phyloP scores from a whole-genome alignment of 2,888 invertebrate genomes.

The Eristalis tenax region DNA sequence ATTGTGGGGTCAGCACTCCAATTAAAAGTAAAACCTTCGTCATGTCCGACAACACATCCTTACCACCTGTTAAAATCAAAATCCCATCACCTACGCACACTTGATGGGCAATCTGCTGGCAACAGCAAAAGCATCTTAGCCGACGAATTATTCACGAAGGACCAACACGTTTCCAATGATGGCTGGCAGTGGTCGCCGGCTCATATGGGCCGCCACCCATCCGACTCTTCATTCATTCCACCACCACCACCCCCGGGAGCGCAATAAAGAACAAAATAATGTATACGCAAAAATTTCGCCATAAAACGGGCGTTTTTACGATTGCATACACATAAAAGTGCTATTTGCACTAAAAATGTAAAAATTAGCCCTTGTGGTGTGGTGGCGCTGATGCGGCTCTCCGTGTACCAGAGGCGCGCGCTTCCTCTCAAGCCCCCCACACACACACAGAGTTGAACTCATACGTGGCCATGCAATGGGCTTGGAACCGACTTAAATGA shows the following conservation, averaged over 20 bases:
- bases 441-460: too few species aligned
- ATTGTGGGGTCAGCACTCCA: background rate
- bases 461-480: constrained; percentile 35
- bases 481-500: constrained; percentile 57
- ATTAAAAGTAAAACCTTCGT: constrained; percentile 24
- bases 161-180: constrained; percentile 50
- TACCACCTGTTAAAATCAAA: constrained; percentile 54
- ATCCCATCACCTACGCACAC: constrained; percentile 35
- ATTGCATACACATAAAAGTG: constrained; percentile 70
- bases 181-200: background rate
- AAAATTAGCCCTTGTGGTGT: constrained; percentile 58
- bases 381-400: background rate
- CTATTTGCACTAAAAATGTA: constrained; percentile 72
- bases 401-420: too few species aligned
- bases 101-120: background rate
- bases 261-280: constrained; percentile 68
- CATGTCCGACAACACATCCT: constrained; percentile 20
- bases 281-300: constrained; percentile 61
- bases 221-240: background rate
- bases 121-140: constrained; percentile 50
- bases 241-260: constrained; percentile 3
- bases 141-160: constrained; percentile 56
- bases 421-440: background rate
- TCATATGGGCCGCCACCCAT: background rate
- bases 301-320: constrained; percentile 70